Evolutionary conservation across 2,888 invertebrate genomes (phyloP).

Genomic region (Panopea generosa): DNA sequence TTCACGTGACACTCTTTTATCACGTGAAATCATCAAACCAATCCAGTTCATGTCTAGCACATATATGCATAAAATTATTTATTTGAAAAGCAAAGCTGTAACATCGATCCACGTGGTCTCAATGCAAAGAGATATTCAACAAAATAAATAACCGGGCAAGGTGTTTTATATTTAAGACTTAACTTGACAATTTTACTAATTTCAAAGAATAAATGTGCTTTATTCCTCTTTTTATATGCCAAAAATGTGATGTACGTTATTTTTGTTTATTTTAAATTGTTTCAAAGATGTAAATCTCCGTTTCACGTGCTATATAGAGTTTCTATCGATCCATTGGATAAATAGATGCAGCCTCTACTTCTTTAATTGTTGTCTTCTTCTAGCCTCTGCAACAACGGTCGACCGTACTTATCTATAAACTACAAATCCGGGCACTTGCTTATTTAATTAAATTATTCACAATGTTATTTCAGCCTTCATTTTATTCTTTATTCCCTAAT

Average conservation of each 20-base stretch:
- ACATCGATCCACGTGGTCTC: neutral
- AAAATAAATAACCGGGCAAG: no score
- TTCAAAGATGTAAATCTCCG: neutral
- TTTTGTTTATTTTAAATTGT: neutral
- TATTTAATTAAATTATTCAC: no score
- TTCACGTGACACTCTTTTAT: neutral
- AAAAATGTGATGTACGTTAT: conserved; percentile 8
- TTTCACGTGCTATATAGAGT: neutral
- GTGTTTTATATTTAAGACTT: no score
- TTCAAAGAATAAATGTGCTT: neutral
- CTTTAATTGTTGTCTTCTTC: no score
- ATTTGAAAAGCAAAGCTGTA: neutral
- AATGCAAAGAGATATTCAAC: no score
- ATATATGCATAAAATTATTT: neutral
- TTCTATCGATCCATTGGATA: neutral
- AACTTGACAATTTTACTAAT: neutral
- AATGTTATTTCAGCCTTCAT: no score
- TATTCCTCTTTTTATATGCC: neutral
- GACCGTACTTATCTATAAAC: no score
- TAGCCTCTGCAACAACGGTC: no score
- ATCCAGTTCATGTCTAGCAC: conserved; percentile 7
- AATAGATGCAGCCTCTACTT: no score
- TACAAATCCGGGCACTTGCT: no score
- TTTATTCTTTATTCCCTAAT: no score
- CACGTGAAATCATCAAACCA: conserved; percentile 28